A percentile compares a stretch with the other conserved stretches of the same genome.
Evolutionary conservation across 1,140 invertebrate genomes (phyloP).

Genomic region (Pachypsylla venusta): DNA sequence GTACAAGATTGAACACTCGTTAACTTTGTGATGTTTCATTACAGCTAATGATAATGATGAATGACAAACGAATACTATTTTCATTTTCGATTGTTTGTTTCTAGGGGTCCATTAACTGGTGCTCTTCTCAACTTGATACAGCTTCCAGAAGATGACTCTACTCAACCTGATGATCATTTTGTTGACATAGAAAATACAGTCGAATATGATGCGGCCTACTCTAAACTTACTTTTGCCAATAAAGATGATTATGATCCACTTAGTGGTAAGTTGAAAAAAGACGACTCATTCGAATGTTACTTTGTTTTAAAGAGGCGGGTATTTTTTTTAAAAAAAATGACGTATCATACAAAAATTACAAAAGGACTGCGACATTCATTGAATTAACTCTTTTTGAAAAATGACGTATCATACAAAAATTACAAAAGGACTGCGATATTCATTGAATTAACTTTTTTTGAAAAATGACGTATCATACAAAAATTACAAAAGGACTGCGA

Average conservation of each 20-base stretch:
- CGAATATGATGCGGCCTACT: slow-evolving; percentile 79
- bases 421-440: no score
- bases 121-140: slow-evolving; percentile 75
- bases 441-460: no score
- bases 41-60: neutral
- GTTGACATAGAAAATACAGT: slow-evolving; percentile 69
- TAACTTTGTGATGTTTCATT: neutral
- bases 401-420: no score
- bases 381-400: no score
- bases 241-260: slow-evolving; percentile 55
- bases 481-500: no score
- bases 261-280: slow-evolving; percentile 38
- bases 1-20: neutral
- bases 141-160: slow-evolving; percentile 62
- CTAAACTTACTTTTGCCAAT: slow-evolving; percentile 70
- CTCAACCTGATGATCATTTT: slow-evolving; percentile 69
- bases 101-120: slow-evolving; percentile 42
- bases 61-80: slow-evolving; percentile 10
- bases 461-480: no score
- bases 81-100: slow-evolving; percentile 19
- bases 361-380: no score
- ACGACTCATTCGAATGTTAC: slow-evolving; percentile 13
- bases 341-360: no score
- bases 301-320: no score
- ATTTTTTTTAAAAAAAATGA: no score